These are phyloP conservation scores for Spea bombifrons DNA, from an alignment of 2,113 vertebrate genomes.

Conservation along the genomic window DNA sequence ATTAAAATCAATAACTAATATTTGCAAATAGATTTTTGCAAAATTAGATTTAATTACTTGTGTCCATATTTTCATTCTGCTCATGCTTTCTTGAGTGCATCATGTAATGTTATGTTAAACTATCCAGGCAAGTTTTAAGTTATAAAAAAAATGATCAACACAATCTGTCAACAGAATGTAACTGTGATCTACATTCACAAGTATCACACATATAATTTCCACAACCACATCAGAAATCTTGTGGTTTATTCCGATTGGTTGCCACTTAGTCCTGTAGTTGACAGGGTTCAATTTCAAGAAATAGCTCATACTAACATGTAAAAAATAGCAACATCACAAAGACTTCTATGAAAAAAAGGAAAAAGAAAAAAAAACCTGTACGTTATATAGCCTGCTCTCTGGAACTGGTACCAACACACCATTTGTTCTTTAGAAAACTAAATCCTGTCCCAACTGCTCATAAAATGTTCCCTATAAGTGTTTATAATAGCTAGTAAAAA, in stretches of 20 bases:
- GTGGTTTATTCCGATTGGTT: slow-evolving; percentile 33
- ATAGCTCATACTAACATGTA: slow-evolving; percentile 37
- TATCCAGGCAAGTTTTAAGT: too few species aligned
- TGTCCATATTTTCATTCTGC: too few species aligned
- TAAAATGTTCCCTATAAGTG: slow-evolving; percentile 73
- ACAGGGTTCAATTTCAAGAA: slow-evolving; percentile 20
- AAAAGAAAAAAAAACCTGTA: slow-evolving; percentile 11
- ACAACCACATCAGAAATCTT: slow-evolving; percentile 31
- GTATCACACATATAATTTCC: slow-evolving; percentile 7
- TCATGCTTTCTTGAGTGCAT: too few species aligned
- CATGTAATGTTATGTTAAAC: too few species aligned
- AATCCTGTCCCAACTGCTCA: slow-evolving; percentile 66
- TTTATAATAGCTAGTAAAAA: slow-evolving; percentile 72
- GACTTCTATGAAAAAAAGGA: background rate
- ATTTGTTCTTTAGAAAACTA: slow-evolving; percentile 60
- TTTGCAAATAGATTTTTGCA: too few species aligned
- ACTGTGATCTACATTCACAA: background rate
- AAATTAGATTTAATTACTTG: too few species aligned
- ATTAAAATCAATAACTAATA: too few species aligned
- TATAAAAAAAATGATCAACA: too few species aligned
- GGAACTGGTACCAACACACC: slow-evolving; percentile 61
- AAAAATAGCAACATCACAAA: slow-evolving; percentile 29
- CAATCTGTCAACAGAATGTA: too few species aligned
- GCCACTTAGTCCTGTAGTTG: slow-evolving; percentile 15
- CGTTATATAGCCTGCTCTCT: slow-evolving; percentile 63